phyloP scores from a whole-genome alignment of 2,888 invertebrate genomes.

The Diaprepes abbreviatus region DNA sequence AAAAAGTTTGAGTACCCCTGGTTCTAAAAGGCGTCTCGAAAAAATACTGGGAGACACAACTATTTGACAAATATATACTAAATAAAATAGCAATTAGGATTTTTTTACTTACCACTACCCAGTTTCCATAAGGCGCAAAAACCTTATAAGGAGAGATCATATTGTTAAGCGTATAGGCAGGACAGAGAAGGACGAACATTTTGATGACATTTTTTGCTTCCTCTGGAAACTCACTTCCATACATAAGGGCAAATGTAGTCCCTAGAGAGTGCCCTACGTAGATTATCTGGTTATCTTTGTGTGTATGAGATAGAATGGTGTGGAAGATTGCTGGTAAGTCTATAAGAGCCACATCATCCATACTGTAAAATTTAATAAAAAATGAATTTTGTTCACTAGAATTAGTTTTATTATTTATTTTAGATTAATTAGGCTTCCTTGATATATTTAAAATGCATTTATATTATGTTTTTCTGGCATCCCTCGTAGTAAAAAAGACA shows the following conservation, averaged over 20 bases:
- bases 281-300: slow-evolving; percentile 66
- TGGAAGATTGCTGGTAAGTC: slow-evolving; percentile 62
- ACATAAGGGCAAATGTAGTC: slow-evolving; percentile 79
- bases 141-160: slow-evolving; percentile 75
- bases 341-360: slow-evolving; percentile 62
- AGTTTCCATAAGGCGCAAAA: slow-evolving; percentile 72
- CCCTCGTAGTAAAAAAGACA: too few relatives aligned
- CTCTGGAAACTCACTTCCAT: slow-evolving; percentile 77
- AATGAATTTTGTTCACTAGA: too few relatives aligned
- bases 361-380: slow-evolving; percentile 56
- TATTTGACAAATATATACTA: too few relatives aligned
- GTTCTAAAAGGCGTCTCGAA: too few relatives aligned
- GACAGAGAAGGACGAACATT: slow-evolving; percentile 76
- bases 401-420: too few relatives aligned
- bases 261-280: slow-evolving; percentile 95
- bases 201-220: slow-evolving; percentile 77
- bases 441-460: too few relatives aligned
- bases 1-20: too few relatives aligned
- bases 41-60: too few relatives aligned
- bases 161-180: slow-evolving; percentile 74
- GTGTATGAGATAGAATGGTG: slow-evolving; percentile 57
- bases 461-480: too few relatives aligned
- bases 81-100: too few relatives aligned
- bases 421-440: too few relatives aligned
- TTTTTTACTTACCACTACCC: slow-evolving; percentile 56